Conservation (phyloP, 2,797 vertebrate genomes). For the Centroberyx gerrardi region DNA sequence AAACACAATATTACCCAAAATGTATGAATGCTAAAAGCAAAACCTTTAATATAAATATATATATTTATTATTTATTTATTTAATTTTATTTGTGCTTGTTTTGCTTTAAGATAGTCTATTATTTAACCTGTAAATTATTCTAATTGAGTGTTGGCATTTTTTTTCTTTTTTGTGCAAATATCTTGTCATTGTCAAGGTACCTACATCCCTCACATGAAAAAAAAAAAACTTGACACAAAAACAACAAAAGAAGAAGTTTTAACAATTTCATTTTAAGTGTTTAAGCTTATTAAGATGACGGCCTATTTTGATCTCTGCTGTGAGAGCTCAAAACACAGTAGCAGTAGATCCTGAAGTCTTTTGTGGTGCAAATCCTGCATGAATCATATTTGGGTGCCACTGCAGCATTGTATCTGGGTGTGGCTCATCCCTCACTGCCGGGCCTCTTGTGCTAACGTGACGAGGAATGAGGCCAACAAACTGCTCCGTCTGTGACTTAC, state of each 20-base stretch:
- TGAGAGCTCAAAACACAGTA: background rate
- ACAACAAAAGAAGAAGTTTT: background rate
- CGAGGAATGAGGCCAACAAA: background rate
- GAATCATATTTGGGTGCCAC: constrained; percentile 54
- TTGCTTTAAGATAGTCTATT: no score
- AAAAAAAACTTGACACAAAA: background rate
- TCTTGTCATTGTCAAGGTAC: no score
- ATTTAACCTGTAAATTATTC: no score
- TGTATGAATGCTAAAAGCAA: background rate
- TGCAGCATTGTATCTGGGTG: constrained; percentile 59
- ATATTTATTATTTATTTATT: no score
- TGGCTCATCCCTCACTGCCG: constrained; percentile 41
- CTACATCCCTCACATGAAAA: background rate
- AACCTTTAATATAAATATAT: background rate
- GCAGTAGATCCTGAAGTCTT: constrained; percentile 1
- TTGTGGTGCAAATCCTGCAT: constrained; percentile 49
- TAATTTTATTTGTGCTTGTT: no score
- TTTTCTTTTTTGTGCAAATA: no score
- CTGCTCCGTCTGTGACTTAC: background rate
- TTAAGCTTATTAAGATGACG: background rate
- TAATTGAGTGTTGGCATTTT: no score
- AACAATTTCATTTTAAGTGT: no score
- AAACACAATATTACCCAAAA: background rate
- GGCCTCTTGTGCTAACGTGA: constrained; percentile 6
- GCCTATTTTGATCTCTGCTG: background rate